Evolutionary conservation across 2,797 vertebrate species (phyloP), one percentile per base, ranked within the genome.

Genomic region (Danio tinwini): DNA sequence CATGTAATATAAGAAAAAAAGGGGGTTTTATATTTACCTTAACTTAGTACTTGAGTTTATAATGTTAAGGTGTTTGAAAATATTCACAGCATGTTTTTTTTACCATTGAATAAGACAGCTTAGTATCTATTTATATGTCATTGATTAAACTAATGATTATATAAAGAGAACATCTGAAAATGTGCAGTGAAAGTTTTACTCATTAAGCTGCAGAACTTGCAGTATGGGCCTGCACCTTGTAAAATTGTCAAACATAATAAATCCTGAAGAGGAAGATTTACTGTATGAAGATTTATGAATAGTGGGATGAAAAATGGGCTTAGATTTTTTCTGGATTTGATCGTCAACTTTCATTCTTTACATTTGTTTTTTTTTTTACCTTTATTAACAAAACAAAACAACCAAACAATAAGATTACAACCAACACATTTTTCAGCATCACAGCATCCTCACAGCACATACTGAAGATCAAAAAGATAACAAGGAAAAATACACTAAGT

Each of bases 111-210:
- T 19, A 58, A 11, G 40, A 50, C 44, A 74, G 14, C n/a, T 50
- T 62, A 39, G 49, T n/a, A 74, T 74, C 74, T 74, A 19, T 42
- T 39, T 74, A 55, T 74, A 45, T 74, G 21, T 62, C 58, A 61
- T 49, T 50, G 47, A 64, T 56, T 39, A 56, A 71, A 71, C 49
- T 65, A 19, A 49, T 21, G 14, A 52, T 55, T 63, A n/a, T 5
- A 71, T 55, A 11, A 5, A 70, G 42, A 53, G 19, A 53, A 61
- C 6, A 50, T 62, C 11, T 39, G 29, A 74, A 61, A 74, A 74
- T 45, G 56, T 58, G 58, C 1, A 21, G 53, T 58, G 5, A 56
- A 52, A 29, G 17, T 10, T 55, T 55, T 55, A 44, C 12, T 56
- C 10, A 19, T 29, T 29, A 72, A 58, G 70, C 52, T 74, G 6